Percentiles rank a stretch among this genome's conserved stretches.
These are phyloP conservation scores for Uloborus diversus DNA, from an alignment of 1,140 invertebrate species.

Conservation along the genomic window DNA sequence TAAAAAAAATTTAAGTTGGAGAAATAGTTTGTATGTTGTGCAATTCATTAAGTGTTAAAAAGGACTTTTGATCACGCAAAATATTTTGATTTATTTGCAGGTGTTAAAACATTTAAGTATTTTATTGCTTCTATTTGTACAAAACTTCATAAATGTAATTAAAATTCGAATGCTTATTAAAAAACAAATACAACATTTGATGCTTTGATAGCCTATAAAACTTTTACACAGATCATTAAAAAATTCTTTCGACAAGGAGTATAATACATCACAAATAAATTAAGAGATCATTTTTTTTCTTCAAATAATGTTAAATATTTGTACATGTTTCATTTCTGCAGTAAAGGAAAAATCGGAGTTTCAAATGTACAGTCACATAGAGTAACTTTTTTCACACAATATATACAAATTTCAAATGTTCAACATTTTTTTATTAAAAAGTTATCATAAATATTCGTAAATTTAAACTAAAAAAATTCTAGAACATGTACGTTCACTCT, in stretches of 20 bases:
- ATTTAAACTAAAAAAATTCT: constrained; percentile 47
- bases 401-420: constrained; percentile 47
- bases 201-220: constrained; percentile 20
- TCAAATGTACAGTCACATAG: constrained; percentile 32
- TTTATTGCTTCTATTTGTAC: constrained; percentile 46
- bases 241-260: constrained; percentile 10
- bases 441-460: constrained; percentile 51
- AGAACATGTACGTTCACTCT: constrained; percentile 42
- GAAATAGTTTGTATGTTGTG: background rate
- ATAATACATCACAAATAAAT: too few relatives aligned
- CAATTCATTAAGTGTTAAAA: too few relatives aligned
- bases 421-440: constrained; percentile 44
- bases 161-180: constrained; percentile 1
- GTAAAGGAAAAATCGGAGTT: constrained; percentile 33
- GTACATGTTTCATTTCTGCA: constrained; percentile 29
- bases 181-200: constrained; percentile 10
- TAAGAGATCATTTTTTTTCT: constrained; percentile 41
- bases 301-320: constrained; percentile 36
- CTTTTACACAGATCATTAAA: background rate
- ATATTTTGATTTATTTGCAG: too few relatives aligned
- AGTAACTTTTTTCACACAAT: constrained; percentile 40
- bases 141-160: constrained; percentile 41
- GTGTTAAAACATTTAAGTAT: constrained; percentile 19
- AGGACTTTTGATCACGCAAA: too few relatives aligned
- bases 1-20: constrained; percentile 2